Evolutionary conservation across 2,113 vertebrate genomes (phyloP).

Genomic region (Lamprotornis superbus): DNA sequence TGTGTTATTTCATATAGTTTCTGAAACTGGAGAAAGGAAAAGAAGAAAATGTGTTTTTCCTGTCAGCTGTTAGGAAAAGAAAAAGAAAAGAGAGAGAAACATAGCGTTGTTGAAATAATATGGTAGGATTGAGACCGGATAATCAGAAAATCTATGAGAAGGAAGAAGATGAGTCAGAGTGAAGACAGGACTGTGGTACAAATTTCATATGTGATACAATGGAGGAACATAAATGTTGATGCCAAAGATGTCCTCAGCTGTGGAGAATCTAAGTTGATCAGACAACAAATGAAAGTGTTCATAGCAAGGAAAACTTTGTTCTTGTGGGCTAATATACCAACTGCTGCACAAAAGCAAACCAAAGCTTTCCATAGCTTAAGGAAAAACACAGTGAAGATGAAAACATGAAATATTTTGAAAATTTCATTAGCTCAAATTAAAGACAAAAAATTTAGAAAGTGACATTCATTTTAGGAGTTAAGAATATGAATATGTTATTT

Average conservation of each 20-base stretch:
- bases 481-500: background rate
- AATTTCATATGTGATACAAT: background rate
- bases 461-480: background rate
- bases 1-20: background rate
- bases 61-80: background rate
- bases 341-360: background rate
- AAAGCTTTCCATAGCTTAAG: background rate
- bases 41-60: background rate
- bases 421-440: background rate
- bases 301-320: background rate
- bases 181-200: background rate
- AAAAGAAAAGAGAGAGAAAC: background rate
- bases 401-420: background rate
- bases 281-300: background rate
- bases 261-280: background rate
- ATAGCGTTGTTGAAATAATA: background rate
- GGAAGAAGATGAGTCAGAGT: background rate
- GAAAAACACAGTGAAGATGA: background rate
- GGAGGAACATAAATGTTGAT: background rate
- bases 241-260: background rate
- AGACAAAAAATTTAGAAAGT: background rate
- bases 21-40: background rate
- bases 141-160: background rate
- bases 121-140: background rate
- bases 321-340: background rate